Conservation (phyloP, 1,140 invertebrate species). For the Adoxophyes honmai region DNA sequence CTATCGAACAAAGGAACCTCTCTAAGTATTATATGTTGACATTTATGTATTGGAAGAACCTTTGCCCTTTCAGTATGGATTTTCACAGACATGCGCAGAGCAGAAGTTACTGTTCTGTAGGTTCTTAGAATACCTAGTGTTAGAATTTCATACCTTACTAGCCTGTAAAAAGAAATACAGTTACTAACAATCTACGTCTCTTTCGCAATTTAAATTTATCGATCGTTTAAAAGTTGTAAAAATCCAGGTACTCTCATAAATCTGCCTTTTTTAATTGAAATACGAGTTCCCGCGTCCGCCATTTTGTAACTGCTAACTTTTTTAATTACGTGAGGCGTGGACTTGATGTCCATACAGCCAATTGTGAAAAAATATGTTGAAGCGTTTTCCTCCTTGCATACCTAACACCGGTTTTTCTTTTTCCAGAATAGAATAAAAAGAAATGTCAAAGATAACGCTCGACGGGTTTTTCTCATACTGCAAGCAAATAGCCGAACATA, state of each 20-base stretch:
- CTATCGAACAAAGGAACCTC: too few relatives aligned
- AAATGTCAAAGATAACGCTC: conserved; percentile 69
- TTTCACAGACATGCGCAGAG: conserved; percentile 20
- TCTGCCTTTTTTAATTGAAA: too few relatives aligned
- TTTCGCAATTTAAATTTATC: too few relatives aligned
- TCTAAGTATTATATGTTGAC: too few relatives aligned
- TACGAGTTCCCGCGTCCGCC: too few relatives aligned
- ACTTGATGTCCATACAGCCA: too few relatives aligned
- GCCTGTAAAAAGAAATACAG: not conserved
- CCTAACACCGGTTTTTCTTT: conserved; percentile 53
- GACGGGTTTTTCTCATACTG: conserved; percentile 75
- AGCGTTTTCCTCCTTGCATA: not conserved
- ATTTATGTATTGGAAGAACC: not conserved
- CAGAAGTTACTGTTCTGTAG: not conserved
- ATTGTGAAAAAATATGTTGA: too few relatives aligned
- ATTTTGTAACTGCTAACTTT: too few relatives aligned
- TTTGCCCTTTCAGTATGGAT: conserved; percentile 21
- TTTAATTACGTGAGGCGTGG: too few relatives aligned
- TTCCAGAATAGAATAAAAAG: conserved; percentile 60
- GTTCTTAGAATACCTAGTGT: conserved; percentile 18
- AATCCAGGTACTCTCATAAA: too few relatives aligned
- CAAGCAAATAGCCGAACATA: conserved; percentile 75
- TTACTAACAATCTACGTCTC: too few relatives aligned
- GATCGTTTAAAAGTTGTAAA: too few relatives aligned
- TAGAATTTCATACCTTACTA: conserved; percentile 17